Base-by-base conservation (phyloP, 2,888 invertebrate genomes). In the Polia nebulosa region DNA sequence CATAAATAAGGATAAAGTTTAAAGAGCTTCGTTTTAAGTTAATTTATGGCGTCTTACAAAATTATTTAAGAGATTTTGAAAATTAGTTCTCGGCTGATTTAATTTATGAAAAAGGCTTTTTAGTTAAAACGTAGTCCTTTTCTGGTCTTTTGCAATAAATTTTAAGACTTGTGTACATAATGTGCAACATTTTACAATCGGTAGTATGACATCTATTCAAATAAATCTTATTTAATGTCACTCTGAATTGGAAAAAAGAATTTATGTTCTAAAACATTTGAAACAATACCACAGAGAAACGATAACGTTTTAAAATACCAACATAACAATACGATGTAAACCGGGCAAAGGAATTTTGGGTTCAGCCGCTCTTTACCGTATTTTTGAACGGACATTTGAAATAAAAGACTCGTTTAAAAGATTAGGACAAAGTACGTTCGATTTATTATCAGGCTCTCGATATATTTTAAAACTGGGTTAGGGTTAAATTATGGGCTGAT, bases 381-480 rank as follows among this genome's bases (percentile, higher is more conserved):
- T 80, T 84, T 81, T 62, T 56, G 61, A 79, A 71, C 75, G 67
- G 61, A 74, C 70, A 76, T 88, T 87, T 83, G 72, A 86, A 88
- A 88, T 87, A 87, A 88, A 86, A 87, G 72, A 80, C 85, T 84
- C 88, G 80, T 89, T 89, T 87, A 83, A 82, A 82, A 85, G 84
- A 87, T 89, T 85, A 87, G 81, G 87, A 87, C 87, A 85, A 87
- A 82, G 66, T 69, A 73, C 71, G 67, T 71, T 82, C 80, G 84
- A 90, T 91, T 89, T 90, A 89, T 90, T 85, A 81, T 74, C 64
- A 79, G 83, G 74, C 82, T 83, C 80, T 70, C 75, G 72, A 81
- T 75, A 83, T 88, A 85, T 85, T 82, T 86, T 82, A 81, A 85
- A 84, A 77, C 79, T 83, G 82, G 79, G 69, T 85, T 79, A 80